Base-by-base conservation (phyloP, 2,888 invertebrate species). In the Chydorus sphaericus region DNA sequence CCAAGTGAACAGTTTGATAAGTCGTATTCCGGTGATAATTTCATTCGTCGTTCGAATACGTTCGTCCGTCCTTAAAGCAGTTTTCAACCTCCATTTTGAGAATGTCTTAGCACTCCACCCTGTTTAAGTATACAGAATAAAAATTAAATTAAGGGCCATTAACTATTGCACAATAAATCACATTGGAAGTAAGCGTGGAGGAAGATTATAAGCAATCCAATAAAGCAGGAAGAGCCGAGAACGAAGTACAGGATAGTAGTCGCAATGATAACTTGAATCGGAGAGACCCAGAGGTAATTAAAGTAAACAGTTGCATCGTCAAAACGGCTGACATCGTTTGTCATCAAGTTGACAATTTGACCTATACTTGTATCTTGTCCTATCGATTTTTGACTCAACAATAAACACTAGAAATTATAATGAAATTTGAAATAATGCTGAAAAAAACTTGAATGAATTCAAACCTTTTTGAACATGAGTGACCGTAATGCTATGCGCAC, bases 311-410 rank as follows among this genome's bases (percentile, higher is more conserved):
- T 79, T 11, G 87, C 86, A 66, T 90, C 80, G 68, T 96, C 96
- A 69, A 96, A 92, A 54, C 86, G 79, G 65, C 85, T 87, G 61
- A 96, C 89, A 70, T 97, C 96, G 67, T 94, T 96, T 1, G 94
- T 91, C 57, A 97, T 73, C n/a, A 96, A 77, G 68, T 94, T 94
- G 31, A 94, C 90, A 59, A 96, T 81, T 70, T 93, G 90, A 0
- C 94, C 94, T 0, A 85, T 83, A 0, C 91, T 85, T 0, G 92
- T 91, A 67, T 89, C 82, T 68, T 89, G 82, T 6, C 84, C 84
- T 50, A 91, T 72, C 1, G 92, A 86, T 5, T 82, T 82, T 68
- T 85, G 85, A 55, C 85, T 85, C 16, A 50, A 26, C 16, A 3
- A 4, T 11, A 50, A 16, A 16, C 29, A 50, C 28, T 26, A 26